Percentiles rank a stretch among this genome's conserved stretches.
These are phyloP conservation scores for Baronia brevicornis DNA, from an alignment of 2,888 invertebrate genomes.

Conservation along the genomic window DNA sequence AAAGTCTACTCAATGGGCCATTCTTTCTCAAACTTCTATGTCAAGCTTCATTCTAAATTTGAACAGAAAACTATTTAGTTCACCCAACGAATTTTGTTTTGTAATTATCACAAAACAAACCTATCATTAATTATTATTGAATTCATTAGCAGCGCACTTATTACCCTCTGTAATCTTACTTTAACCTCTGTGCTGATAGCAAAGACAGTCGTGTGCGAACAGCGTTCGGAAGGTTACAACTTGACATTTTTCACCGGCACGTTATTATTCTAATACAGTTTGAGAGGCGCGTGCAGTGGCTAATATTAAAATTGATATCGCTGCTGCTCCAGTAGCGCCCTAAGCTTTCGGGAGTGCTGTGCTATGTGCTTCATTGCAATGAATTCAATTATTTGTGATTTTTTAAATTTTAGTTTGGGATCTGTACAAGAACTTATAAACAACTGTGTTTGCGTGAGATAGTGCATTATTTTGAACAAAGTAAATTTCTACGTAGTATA, in stretches of 20 bases:
- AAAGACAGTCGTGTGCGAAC: constrained; percentile 19
- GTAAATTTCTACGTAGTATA: constrained; percentile 29
- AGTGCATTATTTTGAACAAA: constrained; percentile 34
- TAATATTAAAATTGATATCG: constrained; percentile 72
- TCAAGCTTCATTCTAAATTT: constrained; percentile 8
- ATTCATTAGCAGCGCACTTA: constrained; percentile 14
- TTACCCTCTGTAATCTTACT: constrained; percentile 15
- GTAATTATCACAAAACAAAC: constrained; percentile 8
- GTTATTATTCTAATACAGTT: constrained; percentile 31
- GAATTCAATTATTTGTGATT: constrained; percentile 46
- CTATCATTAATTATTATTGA: constrained; percentile 15
- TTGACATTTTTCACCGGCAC: background rate
- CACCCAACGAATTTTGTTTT: constrained; percentile 7
- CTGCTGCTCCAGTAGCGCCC: constrained; percentile 66
- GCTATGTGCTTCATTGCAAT: constrained; percentile 42
- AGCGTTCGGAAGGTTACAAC: constrained; percentile 10
- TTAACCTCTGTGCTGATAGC: constrained; percentile 17
- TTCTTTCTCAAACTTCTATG: constrained; percentile 47
- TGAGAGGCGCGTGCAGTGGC: constrained; percentile 51
- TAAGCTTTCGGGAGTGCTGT: constrained; percentile 54
- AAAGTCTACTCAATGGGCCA: constrained; percentile 58
- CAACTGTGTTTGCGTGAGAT: constrained; percentile 65
- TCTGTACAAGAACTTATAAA: constrained; percentile 46
- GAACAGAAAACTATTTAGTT: constrained; percentile 7
- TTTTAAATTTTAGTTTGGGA: constrained; percentile 40